Conservation (phyloP, 1,140 invertebrate species). For the Asobara japonica region DNA sequence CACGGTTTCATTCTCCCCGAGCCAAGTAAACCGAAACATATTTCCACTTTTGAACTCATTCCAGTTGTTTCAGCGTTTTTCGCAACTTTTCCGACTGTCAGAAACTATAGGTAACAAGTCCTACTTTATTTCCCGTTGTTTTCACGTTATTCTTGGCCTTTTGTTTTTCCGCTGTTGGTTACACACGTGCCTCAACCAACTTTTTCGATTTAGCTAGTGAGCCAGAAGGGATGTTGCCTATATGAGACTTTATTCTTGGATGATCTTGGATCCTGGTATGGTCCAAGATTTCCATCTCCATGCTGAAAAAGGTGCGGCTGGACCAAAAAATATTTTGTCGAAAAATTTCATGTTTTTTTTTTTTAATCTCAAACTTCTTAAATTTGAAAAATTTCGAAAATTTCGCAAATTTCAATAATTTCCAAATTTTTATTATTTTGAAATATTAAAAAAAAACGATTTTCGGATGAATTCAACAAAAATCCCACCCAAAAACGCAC, state of each 20-base stretch:
- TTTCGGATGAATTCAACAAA: no score
- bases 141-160: background rate
- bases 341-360: no score
- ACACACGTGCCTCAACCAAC: constrained; percentile 20
- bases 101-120: background rate
- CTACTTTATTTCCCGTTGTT: background rate
- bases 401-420: no score
- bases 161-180: background rate
- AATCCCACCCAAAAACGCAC: no score
- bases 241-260: constrained; percentile 8
- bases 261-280: background rate
- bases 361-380: no score
- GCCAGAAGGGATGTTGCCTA: background rate
- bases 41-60: constrained; percentile 35
- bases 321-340: no score
- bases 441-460: no score
- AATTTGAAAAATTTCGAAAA: no score
- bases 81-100: constrained; percentile 17
- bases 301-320: no score
- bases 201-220: constrained; percentile 31
- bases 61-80: constrained; percentile 26
- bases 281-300: background rate
- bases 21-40: constrained; percentile 35
- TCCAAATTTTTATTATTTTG: no score
- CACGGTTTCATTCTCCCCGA: constrained; percentile 39